Evolutionary conservation across 2,113 vertebrate species (phyloP), one percentile per base, ranked within the genome.

Genomic region (Herpailurus yagouaroundi): DNA sequence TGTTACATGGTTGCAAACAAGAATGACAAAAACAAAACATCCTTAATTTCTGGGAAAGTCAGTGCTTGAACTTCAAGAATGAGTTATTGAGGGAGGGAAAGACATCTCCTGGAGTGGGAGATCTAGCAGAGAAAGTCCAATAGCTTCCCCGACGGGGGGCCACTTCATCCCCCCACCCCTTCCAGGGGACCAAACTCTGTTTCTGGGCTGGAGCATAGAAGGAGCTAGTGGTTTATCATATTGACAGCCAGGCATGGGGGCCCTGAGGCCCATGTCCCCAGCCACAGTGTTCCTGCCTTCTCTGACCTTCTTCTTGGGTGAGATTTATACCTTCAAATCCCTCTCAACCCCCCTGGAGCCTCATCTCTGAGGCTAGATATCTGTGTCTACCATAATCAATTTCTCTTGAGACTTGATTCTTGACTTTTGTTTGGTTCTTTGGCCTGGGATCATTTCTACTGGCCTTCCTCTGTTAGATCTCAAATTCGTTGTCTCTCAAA

Each of bases 21-120:
- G 81, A 82, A 94, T 12, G 86, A 89, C 86, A 90, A 55, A 93
- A 96, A 91, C 63, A 89, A 97, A 94, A 45, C 38, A 64, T 64
- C 48, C 38, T 91, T 66, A 64, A 81, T 79, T 94, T 96, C 89
- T 87, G 92, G 73, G 55, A 87, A 93, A 66, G 63, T 41, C 38
- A 50, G 63, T 41, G 38, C 29, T 95, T 2, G 5, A 48, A 36
- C 50, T 89, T 91, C 7, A 50, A 60, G 48, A 76, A 69, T 84
- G 90, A 89, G 33, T 85, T 95, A 48, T 13, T 48, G 13, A 64
- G 74, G 79, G 36, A 80, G 31, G 63, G 27, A 23, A 14, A 55
- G 57, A 19, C 1, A 0, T 79, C 83, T 84, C 25, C 21, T 50
- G 82, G 64, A 29, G 21, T 19, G 55, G 79, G 63, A 90, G n/a